phyloP scores from a whole-genome alignment of 1,140 invertebrate genomes.

The Theocolax elegans region DNA sequence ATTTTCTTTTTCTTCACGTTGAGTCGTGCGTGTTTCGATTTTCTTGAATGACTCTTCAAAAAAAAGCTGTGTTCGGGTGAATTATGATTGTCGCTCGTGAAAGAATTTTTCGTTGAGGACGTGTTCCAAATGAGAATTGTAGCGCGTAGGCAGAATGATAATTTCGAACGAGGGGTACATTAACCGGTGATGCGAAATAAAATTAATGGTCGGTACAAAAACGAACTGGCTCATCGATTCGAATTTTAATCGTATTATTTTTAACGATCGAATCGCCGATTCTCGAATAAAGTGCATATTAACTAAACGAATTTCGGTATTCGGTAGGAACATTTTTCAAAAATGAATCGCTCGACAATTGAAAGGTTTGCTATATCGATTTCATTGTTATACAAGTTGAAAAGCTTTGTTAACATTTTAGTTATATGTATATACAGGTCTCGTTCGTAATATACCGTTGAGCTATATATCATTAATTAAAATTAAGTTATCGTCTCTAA shows the following conservation, averaged over 20 bases:
- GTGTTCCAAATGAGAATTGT: conserved; percentile 20
- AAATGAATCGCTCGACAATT: too few species aligned
- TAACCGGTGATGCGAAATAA: conserved; percentile 6
- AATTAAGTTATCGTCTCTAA: too few species aligned
- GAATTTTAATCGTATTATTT: conserved; percentile 5
- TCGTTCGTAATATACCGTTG: too few species aligned
- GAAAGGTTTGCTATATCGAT: too few species aligned
- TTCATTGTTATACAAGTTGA: too few species aligned
- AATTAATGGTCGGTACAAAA: conserved; percentile 1
- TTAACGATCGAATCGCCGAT: neutral
- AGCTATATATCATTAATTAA: too few species aligned
- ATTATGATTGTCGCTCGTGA: conserved; percentile 25
- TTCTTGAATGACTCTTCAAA: conserved; percentile 29
- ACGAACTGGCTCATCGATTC: neutral
- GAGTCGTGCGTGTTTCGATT: too few species aligned
- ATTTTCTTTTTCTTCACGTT: too few species aligned
- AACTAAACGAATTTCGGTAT: too few species aligned
- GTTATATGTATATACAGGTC: too few species aligned
- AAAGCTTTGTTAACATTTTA: too few species aligned
- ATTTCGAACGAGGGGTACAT: neutral
- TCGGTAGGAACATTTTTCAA: too few species aligned
- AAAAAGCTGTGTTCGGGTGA: conserved; percentile 5
- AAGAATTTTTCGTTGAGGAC: conserved; percentile 19
- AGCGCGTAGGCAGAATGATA: conserved; percentile 25
- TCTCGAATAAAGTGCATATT: neutral